Evolutionary conservation across 37 sponge, comb jelly and placozoan species (phyloP).

Genomic region (Agelas oroides): DNA sequence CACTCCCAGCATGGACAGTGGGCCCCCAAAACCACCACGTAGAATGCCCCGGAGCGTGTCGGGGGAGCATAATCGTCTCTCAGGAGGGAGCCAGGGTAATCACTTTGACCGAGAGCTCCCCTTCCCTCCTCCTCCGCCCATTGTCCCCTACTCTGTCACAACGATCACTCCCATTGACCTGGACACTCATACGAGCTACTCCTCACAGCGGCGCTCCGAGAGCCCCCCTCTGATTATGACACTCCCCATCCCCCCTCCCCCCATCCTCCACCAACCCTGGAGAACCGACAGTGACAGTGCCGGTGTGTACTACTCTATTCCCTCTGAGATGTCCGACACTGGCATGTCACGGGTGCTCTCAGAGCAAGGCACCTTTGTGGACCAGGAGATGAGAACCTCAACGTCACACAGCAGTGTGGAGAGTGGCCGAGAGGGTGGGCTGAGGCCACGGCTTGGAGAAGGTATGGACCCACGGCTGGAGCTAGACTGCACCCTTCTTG

Average conservation of each 20-base stretch:
- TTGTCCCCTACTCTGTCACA: constrained; percentile 57
- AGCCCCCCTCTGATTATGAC: background rate
- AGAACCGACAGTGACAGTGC: background rate
- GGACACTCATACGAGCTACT: too few species aligned
- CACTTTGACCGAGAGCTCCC: too few species aligned
- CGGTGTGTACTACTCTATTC: constrained; percentile 33
- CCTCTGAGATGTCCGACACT: background rate
- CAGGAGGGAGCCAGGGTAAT: too few species aligned
- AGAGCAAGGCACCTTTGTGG: constrained; percentile 49
- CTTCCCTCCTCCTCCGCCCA: background rate
- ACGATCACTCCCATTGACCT: constrained; percentile 26
- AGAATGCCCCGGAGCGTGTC: too few species aligned
- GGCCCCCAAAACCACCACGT: constrained; percentile 20
- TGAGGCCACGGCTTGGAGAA: constrained; percentile 34
- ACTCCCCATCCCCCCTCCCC: constrained; percentile 55
- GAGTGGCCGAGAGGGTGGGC: background rate
- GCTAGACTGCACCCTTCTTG: too few species aligned
- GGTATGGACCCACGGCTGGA: too few species aligned
- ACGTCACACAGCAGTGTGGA: constrained; percentile 2
- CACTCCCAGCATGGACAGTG: background rate
- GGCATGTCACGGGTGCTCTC: constrained; percentile 10
- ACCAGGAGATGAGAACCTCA: background rate
- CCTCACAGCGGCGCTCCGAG: background rate
- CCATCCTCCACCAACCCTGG: constrained; percentile 43
- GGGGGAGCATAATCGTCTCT: background rate